Base-by-base conservation (phyloP, 2,113 vertebrate species). In the Tichodroma muraria region DNA sequence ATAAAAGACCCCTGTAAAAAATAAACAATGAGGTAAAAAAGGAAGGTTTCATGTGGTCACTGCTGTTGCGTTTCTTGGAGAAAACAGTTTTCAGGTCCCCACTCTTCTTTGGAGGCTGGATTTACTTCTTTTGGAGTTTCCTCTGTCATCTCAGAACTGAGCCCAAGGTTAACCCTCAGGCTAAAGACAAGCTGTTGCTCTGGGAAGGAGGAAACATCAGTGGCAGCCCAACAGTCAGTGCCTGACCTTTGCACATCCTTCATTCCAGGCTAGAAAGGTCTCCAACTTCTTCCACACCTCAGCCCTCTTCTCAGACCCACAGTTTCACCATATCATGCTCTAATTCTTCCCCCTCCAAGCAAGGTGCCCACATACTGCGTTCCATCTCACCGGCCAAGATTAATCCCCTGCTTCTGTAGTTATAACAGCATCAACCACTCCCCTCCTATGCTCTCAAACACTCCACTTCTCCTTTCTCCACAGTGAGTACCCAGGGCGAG, bases 1-100 rank as follows among this genome's bases (percentile, higher is more conserved):
- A 95, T 85, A 92, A 93, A 96, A 92, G 64, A 79, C 90, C 94
- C 85, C 75, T 89, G 60, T 82, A 84, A 71, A 94, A 88, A 96
- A 86, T 78, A 94, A 97, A 89, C 73, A 85, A 19, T 35, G 56
- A 89, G 16, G 78, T 64, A 52, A 95, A 87, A 95, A 84, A 49
- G 10, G n/a, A 93, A 78, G 56, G 15, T 80, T 95, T 93, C 28
- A 20, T 9, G 44, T 78, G 52, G 37, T 84, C 52, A 57, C 15
- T 78, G 57, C 13, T 30, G 81, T 65, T 57, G 42, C 6, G 24
- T 85, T 64, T 33, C 52, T 91, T 5, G 3, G 42, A 44, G 80
- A 80, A 78, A 68, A 22, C 16, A 63, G 35, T 37, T 75, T 59
- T 60, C 42, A 86, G 15, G 30, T 47, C 44, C 61, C 22, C 27